These are phyloP conservation scores for Holacanthus passer DNA, from an alignment of 2,113 vertebrate species.

Conservation along the genomic window DNA sequence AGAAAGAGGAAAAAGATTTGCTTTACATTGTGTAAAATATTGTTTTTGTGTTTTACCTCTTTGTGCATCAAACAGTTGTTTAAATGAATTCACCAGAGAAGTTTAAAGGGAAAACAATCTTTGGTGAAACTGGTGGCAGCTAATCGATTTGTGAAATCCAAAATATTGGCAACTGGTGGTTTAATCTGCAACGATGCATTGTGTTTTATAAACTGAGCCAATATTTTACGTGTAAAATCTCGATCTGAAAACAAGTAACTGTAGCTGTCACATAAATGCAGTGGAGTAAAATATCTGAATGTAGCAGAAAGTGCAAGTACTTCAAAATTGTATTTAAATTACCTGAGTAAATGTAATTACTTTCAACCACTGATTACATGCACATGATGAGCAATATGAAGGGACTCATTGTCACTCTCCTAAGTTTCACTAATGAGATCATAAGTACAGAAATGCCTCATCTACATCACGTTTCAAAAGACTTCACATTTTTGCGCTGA, in stretches of 20 bases:
- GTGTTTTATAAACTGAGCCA: not conserved
- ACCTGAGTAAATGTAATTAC: not conserved
- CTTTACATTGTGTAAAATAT: no score
- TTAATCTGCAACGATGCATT: not conserved
- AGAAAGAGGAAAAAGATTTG: not conserved
- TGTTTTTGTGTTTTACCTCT: no score
- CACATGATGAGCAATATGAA: no score
- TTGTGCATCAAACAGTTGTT: not conserved
- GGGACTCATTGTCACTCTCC: not conserved
- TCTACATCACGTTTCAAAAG: constrained; percentile 7
- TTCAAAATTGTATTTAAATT: not conserved
- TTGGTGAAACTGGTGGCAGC: not conserved
- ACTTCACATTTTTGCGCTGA: not conserved
- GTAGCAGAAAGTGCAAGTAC: not conserved
- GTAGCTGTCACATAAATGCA: not conserved
- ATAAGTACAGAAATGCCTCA: not conserved
- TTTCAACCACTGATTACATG: no score
- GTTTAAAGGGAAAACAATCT: not conserved
- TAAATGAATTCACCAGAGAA: not conserved
- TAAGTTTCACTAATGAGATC: not conserved
- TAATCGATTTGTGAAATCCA: not conserved
- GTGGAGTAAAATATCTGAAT: no score
- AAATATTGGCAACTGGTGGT: no score
- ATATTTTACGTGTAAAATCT: not conserved
- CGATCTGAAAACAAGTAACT: not conserved